Conservation (phyloP, 1,140 invertebrate species). For the Calosoma granatense region DNA sequence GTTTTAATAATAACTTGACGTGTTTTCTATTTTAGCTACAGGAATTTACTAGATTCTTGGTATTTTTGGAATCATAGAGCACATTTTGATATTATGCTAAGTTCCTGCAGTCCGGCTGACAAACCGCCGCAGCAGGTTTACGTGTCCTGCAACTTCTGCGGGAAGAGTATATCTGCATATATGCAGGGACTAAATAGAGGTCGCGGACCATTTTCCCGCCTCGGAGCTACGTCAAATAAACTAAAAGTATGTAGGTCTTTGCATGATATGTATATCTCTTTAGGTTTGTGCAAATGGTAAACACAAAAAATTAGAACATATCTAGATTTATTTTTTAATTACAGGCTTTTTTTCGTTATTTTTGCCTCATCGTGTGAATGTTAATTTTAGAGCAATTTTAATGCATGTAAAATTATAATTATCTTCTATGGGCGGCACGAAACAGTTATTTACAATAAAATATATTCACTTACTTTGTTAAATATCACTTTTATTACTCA, state of each 20-base stretch:
- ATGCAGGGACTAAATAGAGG: slow-evolving; percentile 50
- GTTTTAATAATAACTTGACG: slow-evolving; percentile 5
- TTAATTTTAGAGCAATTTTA: no score
- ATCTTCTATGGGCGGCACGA: no score
- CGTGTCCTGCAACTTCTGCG: slow-evolving; percentile 89
- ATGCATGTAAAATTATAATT: no score
- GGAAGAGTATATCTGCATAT: slow-evolving; percentile 77
- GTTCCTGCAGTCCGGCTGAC: slow-evolving; percentile 46
- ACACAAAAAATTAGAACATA: no score
- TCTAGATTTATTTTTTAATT: no score
- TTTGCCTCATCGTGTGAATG: no score
- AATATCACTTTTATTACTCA: no score
- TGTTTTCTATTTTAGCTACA: slow-evolving; percentile 45
- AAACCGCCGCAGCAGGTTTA: slow-evolving; percentile 69
- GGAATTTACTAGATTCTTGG: slow-evolving; percentile 66
- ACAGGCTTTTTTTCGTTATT: no score
- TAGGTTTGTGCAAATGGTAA: no score
- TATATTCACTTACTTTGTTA: no score
- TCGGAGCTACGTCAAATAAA: slow-evolving; percentile 51
- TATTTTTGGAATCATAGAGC: slow-evolving; percentile 72
- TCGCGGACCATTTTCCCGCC: slow-evolving; percentile 49
- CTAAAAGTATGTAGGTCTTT: slow-evolving; percentile 45
- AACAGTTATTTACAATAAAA: no score
- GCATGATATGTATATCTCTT: background rate
- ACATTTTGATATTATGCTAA: slow-evolving; percentile 59